Evolutionary conservation across 2,113 vertebrate species (phyloP), one percentile per base, ranked within the genome.

Genomic region (Bubo bubo): DNA sequence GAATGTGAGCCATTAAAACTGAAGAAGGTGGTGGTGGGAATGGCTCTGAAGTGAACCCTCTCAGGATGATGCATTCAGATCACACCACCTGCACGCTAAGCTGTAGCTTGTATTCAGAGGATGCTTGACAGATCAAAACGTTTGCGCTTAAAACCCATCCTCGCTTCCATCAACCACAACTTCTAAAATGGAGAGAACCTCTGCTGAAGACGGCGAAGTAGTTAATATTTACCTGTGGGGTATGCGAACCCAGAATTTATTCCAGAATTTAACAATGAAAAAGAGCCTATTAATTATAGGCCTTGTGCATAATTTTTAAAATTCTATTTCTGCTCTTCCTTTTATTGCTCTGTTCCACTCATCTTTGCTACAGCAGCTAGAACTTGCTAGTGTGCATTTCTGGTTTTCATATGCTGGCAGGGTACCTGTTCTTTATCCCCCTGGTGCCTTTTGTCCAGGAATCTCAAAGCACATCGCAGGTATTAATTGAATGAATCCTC

Each of bases 401-500:
- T 93, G 84, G 17, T 82, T 96, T 89, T n/a, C 49, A 27, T 89
- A 62, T 93, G 89, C 84, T 79, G 45, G 93, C 87, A 47, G 89
- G 93, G 56, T 91, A 80, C 26, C 47, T 83, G 30, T 76, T 64
- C 88, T 95, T 94, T 85, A 90, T 91, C 45, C 71, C 50, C 58
- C 45, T 63, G 50, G 45, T 77, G 60, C 63, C 88, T 95, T 96
- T 97, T 91, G 79, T 95, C 62, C 71, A 73, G 59, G 66, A 89
- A 91, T 66, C 73, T 93, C 89, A 97, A 97, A 97, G 71, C 58
- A 86, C 70, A 90, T 77, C 45, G 58, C 74, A 95, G 59, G 62
- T 70, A 83, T 88, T 88, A 95, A 95, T 45, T 88, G 58, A 93
- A 94, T 63, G 74, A 93, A 91, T 70, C 85, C 41, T 88, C 55